Base-by-base conservation (phyloP, 2,888 invertebrate genomes). In the Megamerina dolium region DNA sequence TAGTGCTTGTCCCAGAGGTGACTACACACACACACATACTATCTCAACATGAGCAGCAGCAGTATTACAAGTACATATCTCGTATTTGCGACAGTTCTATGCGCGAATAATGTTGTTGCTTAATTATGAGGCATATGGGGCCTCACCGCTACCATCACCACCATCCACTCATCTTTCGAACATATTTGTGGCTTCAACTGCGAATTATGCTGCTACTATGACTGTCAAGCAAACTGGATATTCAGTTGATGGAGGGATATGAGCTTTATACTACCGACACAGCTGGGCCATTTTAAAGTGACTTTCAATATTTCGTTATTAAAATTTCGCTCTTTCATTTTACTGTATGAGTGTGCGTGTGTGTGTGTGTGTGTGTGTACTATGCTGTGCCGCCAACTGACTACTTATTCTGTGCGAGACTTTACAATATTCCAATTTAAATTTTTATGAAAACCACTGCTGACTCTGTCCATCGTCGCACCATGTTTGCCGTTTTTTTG, bases 1-100 rank as follows among this genome's bases (percentile, higher is more conserved):
- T 57, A 44, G 57, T 58, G 53, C 60, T 49, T 50, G 60, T 63
- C 64, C 64, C 63, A 62, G 58, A 58, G 64, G 64, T 63, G 61
- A 47, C 53, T 58, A 56, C n/a, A n/a, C n/a, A n/a, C n/a, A n/a
- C n/a, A n/a, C n/a, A n/a, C n/a, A n/a, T n/a, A n/a, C n/a, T n/a
- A n/a, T n/a, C n/a, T n/a, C n/a, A n/a, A n/a, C n/a, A n/a, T n/a
- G n/a, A n/a, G n/a, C n/a, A n/a, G n/a, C n/a, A n/a, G n/a, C n/a
- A n/a, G n/a, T n/a, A n/a, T n/a, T n/a, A n/a, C n/a, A n/a, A n/a
- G n/a, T n/a, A n/a, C n/a, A n/a, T n/a, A n/a, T n/a, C n/a, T n/a
- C n/a, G n/a, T n/a, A n/a, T n/a, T n/a, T n/a, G n/a, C n/a, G n/a
- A n/a, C n/a, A n/a, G n/a, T n/a, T n/a, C n/a, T n/a, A n/a, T n/a